Evolutionary conservation across 2,797 vertebrate species (phyloP).

Genomic region (Denticeps clupeoides): DNA sequence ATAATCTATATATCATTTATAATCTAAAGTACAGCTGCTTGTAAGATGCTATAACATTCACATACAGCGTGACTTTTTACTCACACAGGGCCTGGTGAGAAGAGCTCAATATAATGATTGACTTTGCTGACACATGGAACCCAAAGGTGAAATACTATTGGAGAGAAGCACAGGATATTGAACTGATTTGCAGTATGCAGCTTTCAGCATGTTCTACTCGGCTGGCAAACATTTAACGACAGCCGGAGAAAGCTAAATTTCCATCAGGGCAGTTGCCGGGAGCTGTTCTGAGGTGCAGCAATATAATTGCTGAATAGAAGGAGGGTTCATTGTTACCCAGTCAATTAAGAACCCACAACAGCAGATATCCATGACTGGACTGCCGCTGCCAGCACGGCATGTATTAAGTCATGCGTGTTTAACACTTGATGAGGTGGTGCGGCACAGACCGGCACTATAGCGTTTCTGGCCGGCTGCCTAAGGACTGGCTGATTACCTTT

Average conservation of each 20-base stretch:
- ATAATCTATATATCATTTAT: no score
- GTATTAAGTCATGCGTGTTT: conserved; percentile 9
- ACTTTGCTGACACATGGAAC: conserved; percentile 10
- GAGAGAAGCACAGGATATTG: conserved; percentile 9
- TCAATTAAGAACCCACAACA: not conserved
- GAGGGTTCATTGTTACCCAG: not conserved
- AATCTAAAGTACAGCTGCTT: no score
- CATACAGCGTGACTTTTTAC: not conserved
- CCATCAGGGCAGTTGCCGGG: conserved; percentile 15
- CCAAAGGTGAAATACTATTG: conserved; percentile 7
- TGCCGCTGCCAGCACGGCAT: not conserved
- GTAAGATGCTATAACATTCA: no score
- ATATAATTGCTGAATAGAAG: not conserved
- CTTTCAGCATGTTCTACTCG: conserved; percentile 17
- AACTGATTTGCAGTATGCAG: conserved; percentile 16
- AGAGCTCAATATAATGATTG: conserved; percentile 19
- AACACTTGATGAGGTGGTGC: conserved; percentile 8
- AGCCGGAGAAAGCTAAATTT: conserved; percentile 4
- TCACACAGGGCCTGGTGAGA: not conserved
- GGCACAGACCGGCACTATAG: not conserved
- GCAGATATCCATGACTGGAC: not conserved
- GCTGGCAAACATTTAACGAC: conserved; percentile 14
- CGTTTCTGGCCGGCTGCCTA: conserved; percentile 2
- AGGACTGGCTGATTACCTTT: conserved; percentile 15
- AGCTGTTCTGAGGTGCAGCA: conserved; percentile 9